Conservation (phyloP, 64 coral and sea anemone species). For the Cladopsammia gracilis region DNA sequence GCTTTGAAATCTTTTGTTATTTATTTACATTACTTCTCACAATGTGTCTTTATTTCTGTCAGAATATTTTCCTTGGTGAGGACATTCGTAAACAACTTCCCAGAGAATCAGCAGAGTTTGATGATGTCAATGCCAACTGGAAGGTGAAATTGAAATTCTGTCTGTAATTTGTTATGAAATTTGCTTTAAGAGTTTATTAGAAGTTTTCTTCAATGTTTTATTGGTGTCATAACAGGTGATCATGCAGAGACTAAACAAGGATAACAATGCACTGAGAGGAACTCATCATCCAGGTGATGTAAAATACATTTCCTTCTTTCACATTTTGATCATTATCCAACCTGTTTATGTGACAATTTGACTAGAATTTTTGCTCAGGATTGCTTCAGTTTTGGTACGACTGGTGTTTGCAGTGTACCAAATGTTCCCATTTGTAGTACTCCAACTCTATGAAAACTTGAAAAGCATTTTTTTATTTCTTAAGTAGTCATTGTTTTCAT, state of each 20-base stretch:
- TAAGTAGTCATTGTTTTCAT: neutral
- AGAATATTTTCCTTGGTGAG: conserved; percentile 99
- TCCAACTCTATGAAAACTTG: neutral
- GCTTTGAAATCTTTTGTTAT: neutral
- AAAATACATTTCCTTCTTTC: neutral
- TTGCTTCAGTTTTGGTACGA: neutral
- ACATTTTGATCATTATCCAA: too few species aligned
- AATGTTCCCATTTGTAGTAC: neutral
- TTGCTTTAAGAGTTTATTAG: neutral
- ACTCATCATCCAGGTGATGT: conserved; percentile 92
- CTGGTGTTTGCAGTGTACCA: neutral
- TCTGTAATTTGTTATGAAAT: neutral
- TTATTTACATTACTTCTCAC: neutral
- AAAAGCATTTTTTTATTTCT: neutral
- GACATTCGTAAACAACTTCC: conserved; percentile 98
- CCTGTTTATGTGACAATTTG: neutral
- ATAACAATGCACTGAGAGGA: conserved; percentile 93
- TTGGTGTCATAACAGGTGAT: conserved; percentile 65
- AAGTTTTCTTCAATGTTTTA: neutral
- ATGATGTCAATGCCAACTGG: conserved; percentile 97
- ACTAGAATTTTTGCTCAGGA: too few species aligned
- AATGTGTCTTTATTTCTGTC: neutral
- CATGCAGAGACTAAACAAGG: conserved; percentile 96
- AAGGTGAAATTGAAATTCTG: conserved; percentile 65
- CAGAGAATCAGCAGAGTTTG: conserved; percentile 99